phyloP scores from a whole-genome alignment of 2,888 invertebrate species.

The Catotricha subobsoleta region DNA sequence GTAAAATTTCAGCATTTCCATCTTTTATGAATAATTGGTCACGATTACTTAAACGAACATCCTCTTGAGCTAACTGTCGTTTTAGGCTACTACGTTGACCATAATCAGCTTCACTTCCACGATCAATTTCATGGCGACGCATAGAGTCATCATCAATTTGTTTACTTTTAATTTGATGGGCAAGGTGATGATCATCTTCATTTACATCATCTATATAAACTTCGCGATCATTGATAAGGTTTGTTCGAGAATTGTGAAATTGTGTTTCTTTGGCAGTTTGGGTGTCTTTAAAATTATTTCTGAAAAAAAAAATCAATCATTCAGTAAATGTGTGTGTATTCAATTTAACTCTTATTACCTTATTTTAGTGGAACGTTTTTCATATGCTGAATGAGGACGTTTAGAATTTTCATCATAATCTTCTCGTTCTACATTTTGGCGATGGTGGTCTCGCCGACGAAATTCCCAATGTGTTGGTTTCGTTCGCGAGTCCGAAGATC shows the following conservation, averaged over 20 bases:
- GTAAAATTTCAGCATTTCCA: constrained; percentile 67
- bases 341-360: background rate
- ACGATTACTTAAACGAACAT: constrained; percentile 31
- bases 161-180: constrained; percentile 20
- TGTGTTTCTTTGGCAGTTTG: constrained; percentile 27
- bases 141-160: constrained; percentile 55
- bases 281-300: constrained; percentile 18
- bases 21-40: constrained; percentile 66
- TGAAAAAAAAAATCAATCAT: constrained; percentile 10
- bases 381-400: constrained; percentile 23
- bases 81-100: too few species aligned
- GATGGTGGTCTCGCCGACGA: constrained; percentile 37
- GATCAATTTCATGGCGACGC: constrained; percentile 55
- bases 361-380: constrained; percentile 21
- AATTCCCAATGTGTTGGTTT: constrained; percentile 57
- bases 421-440: constrained; percentile 28
- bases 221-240: constrained; percentile 28
- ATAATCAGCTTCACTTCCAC: constrained; percentile 48
- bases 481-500: constrained; percentile 41
- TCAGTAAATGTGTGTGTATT: background rate
- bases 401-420: constrained; percentile 12
- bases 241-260: constrained; percentile 29
- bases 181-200: constrained; percentile 14
- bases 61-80: constrained; percentile 18
- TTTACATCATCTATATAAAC: constrained; percentile 24